These are phyloP conservation scores for Metopolophium dirhodum DNA, from an alignment of 1,140 invertebrate genomes.

Conservation along the genomic window DNA sequence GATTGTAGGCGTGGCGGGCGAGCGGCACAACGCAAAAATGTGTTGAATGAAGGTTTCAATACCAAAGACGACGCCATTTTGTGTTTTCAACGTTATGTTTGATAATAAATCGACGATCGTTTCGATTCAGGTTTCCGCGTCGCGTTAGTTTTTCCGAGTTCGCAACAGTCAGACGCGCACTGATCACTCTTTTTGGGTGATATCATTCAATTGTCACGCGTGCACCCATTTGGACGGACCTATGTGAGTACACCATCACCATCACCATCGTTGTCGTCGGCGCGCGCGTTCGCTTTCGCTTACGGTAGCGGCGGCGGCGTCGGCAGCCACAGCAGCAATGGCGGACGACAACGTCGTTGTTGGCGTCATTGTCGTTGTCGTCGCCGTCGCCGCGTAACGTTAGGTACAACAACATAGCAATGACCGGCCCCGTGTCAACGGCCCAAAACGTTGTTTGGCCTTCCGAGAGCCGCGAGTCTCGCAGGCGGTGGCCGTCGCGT, in stretches of 20 bases:
- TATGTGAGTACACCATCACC: conserved; percentile 64
- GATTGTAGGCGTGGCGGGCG: conserved; percentile 56
- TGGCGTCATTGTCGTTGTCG: too few relatives aligned
- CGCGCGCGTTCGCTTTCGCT: neutral
- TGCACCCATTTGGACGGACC: conserved; percentile 75
- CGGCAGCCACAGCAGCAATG: neutral
- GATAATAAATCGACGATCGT: conserved; percentile 46
- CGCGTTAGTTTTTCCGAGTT: conserved; percentile 35
- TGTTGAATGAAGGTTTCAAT: conserved; percentile 54
- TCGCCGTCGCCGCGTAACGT: neutral
- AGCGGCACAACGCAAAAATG: conserved; percentile 56
- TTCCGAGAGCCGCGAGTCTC: neutral
- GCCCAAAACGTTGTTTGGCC: neutral
- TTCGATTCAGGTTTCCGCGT: conserved; percentile 21
- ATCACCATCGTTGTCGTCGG: neutral
- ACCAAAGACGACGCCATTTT: conserved; percentile 53
- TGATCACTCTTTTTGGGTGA: conserved; percentile 34
- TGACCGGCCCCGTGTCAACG: neutral
- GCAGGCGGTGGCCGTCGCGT: too few relatives aligned
- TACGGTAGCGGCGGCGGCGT: neutral
- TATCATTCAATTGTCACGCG: conserved; percentile 67
- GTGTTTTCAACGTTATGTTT: conserved; percentile 49
- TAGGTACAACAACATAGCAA: neutral
- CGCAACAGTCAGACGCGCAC: neutral
- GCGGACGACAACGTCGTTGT: neutral